These are phyloP conservation scores for Oreochromis spilurus DNA, from an alignment of 2,113 vertebrate species.

Conservation along the genomic window DNA sequence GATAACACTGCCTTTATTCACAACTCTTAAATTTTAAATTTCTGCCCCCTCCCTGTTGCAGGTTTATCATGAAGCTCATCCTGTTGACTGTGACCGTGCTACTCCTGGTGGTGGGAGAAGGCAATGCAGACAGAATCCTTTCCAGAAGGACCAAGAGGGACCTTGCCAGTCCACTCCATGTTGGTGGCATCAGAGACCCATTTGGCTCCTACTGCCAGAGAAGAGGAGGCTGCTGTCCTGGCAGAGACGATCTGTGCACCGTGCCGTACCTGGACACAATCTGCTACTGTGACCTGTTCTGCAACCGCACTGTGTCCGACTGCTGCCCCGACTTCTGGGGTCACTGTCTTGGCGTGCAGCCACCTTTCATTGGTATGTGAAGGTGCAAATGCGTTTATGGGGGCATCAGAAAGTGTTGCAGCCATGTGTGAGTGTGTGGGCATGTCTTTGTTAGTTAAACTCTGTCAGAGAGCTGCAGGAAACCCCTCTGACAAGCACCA, in stretches of 20 bases:
- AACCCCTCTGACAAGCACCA: neutral
- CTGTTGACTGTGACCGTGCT: conserved; percentile 41
- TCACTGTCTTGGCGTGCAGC: conserved; percentile 82
- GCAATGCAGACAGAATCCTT: conserved; percentile 32
- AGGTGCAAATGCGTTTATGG: neutral
- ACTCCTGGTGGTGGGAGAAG: conserved; percentile 60
- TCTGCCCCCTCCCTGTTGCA: conserved; percentile 9
- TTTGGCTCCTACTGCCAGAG: conserved; percentile 83
- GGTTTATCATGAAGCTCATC: conserved; percentile 60
- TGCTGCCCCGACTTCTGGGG: conserved; percentile 98
- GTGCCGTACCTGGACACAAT: conserved; percentile 90
- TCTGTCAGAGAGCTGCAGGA: neutral
- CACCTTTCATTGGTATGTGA: conserved; percentile 73
- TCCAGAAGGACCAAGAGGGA: conserved; percentile 65
- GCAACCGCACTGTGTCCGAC: conserved; percentile 93
- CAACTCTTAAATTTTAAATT: neutral
- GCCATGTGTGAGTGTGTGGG: neutral
- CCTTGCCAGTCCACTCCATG: conserved; percentile 79
- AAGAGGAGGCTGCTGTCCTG: conserved; percentile 83
- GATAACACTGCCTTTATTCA: neutral
- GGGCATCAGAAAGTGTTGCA: neutral
- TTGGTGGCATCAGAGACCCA: conserved; percentile 84
- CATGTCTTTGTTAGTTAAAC: neutral
- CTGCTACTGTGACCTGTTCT: conserved; percentile 98
- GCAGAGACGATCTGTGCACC: conserved; percentile 83